These are phyloP conservation scores for Heliconius himera DNA, from an alignment of 1,140 invertebrate genomes.

Conservation along the genomic window DNA sequence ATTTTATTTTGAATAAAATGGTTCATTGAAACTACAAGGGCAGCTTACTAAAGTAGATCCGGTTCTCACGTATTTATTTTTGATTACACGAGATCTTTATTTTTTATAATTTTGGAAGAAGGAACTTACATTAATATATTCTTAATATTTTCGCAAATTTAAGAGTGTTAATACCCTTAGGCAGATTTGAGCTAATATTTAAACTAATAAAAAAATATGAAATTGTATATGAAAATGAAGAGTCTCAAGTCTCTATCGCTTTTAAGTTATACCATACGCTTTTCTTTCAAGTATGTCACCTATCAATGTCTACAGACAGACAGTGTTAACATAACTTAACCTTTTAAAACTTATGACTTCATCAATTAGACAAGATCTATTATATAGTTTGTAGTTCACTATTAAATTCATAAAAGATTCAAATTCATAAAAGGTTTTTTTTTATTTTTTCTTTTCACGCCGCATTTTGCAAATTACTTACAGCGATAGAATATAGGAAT, in stretches of 20 bases:
- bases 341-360: neutral
- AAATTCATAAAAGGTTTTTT: neutral
- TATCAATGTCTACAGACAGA: conserved; percentile 8
- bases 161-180: no score
- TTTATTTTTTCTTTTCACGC: neutral
- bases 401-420: neutral
- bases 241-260: neutral
- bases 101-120: no score
- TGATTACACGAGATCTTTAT: no score
- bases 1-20: neutral
- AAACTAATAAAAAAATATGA: no score
- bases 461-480: neutral
- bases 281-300: conserved; percentile 10
- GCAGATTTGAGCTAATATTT: no score
- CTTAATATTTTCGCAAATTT: no score
- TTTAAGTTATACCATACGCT: neutral
- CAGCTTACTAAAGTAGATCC: no score
- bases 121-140: no score
- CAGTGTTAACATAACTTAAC: neutral
- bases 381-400: neutral
- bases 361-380: neutral
- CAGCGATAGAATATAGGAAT: no score
- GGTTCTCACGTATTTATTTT: no score
- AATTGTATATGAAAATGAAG: no score
- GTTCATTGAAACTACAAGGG: neutral